These are phyloP conservation scores for Boleophthalmus pectinirostris DNA, from an alignment of 2,113 vertebrate genomes.

Conservation along the genomic window DNA sequence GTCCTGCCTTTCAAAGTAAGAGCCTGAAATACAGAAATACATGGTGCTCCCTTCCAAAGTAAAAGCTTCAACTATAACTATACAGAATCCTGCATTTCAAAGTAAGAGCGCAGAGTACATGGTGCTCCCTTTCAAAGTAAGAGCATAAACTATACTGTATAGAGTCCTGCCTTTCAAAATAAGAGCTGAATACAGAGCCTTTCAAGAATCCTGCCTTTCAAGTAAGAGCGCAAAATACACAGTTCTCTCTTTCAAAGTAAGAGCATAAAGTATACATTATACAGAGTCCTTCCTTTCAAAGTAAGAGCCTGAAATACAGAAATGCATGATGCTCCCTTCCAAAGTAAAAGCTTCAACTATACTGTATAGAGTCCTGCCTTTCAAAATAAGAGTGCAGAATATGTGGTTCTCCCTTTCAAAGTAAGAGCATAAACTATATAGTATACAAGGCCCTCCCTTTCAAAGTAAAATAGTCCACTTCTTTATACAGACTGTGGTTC, in stretches of 20 bases:
- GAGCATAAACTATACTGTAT: not conserved
- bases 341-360: too few relatives aligned
- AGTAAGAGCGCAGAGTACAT: too few relatives aligned
- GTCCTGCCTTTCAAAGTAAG: not conserved
- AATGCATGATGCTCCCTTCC: too few relatives aligned
- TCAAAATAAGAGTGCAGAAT: not conserved
- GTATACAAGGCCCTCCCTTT: too few relatives aligned
- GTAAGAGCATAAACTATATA: too few relatives aligned
- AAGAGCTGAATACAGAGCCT: not conserved
- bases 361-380: not conserved
- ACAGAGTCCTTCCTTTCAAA: not conserved
- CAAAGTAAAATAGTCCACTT: conserved; percentile 79
- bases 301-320: not conserved
- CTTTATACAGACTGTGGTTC: too few relatives aligned
- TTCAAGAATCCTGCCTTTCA: conserved; percentile 90
- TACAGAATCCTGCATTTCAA: not conserved
- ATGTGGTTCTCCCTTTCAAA: too few relatives aligned
- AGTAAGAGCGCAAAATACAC: conserved; percentile 73
- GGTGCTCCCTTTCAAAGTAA: too few relatives aligned
- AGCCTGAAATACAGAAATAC: too few relatives aligned
- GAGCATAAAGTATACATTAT: not conserved
- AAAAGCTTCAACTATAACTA: too few relatives aligned
- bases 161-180: not conserved
- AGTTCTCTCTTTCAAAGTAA: not conserved
- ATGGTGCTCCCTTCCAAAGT: too few relatives aligned